Evolutionary conservation across 1,140 invertebrate genomes (phyloP), one percentile per base, ranked within the genome.

Genomic region (Stegodyphus dumicola): DNA sequence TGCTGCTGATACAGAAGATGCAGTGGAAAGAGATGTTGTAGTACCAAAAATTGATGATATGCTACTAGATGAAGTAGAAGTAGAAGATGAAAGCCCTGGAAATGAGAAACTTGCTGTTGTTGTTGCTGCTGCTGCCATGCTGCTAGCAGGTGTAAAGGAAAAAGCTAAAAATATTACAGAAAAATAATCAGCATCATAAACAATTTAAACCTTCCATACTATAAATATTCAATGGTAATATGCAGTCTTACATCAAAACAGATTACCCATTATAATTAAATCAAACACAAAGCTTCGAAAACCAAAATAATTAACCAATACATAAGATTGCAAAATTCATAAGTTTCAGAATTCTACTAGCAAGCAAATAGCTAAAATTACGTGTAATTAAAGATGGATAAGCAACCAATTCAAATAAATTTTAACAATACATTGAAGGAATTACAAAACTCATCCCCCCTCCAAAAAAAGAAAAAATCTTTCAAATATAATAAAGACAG

Each of bases 111-210:
- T 64, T 7, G 73, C 75, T 18, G 87, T 11, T 17, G 85, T 65
- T 11, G 73, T 65, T 33, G 76, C 79, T 13, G 67, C 77, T 49
- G 88, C 33, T 56, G 87, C 48, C 10, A 87, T 53, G 11, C 79
- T 65, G 10, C 81, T 52, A 65, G 88, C 54, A 6, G 88, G 33
- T 51, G 71, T 18, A 56, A 87, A 88, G 33, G 87, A 85, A 53
- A 80, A 81, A 7, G 69, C 73, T 83, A n/a, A 13, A 77, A 18
- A 33, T 33, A 33, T 33, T 33, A 33, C 33, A 33, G 33, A 33
- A 33, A 54, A 84, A 17, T 17, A 81, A 53, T 67, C 17, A 15
- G 17, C 3, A 66, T 70, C 6, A n/a, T 60, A 7, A 18, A 56
- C 33, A 33, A 3, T 33, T 18, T 13, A 0, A 86, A 33, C n/a